These are phyloP conservation scores for Diplolepis rosae DNA, from an alignment of 2,888 invertebrate species.

Conservation along the genomic window DNA sequence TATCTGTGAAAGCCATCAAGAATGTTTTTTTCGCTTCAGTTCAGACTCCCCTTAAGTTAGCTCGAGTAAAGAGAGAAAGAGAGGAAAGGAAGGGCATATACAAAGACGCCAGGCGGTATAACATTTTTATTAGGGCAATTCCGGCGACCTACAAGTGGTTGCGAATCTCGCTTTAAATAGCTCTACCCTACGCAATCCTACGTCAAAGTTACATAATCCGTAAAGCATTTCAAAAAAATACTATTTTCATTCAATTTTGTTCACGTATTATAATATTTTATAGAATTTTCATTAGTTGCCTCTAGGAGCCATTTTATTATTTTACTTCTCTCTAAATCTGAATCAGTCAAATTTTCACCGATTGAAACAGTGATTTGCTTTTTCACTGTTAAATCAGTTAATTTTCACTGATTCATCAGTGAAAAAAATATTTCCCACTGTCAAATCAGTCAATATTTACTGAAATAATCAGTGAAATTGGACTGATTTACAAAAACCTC, in stretches of 20 bases:
- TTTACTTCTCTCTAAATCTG: too few relatives aligned
- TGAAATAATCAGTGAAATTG: too few relatives aligned
- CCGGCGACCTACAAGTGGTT: slow-evolving; percentile 64
- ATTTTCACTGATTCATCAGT: too few relatives aligned
- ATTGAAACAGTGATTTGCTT: too few relatives aligned
- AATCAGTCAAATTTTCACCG: too few relatives aligned
- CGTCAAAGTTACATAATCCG: slow-evolving; percentile 33
- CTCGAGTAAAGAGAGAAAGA: slow-evolving; percentile 41
- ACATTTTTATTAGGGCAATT: slow-evolving; percentile 72
- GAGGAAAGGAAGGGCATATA: slow-evolving; percentile 37
- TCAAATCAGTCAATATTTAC: too few relatives aligned
- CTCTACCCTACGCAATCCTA: slow-evolving; percentile 39
- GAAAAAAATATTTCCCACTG: too few relatives aligned
- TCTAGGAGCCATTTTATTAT: too few relatives aligned
- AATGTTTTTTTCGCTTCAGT: slow-evolving; percentile 45
- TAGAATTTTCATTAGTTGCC: too few relatives aligned
- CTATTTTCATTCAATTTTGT: background rate
- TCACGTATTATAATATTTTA: background rate
- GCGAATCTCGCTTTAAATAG: slow-evolving; percentile 50
- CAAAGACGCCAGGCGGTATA: slow-evolving; percentile 55
- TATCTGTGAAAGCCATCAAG: slow-evolving; percentile 60
- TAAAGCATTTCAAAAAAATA: background rate
- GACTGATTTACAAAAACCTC: too few relatives aligned
- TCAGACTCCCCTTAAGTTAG: slow-evolving; percentile 41
- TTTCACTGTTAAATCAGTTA: too few relatives aligned